Evolutionary conservation across 2,113 vertebrate genomes (phyloP).

Genomic region (Melanotaenia duboulayi): DNA sequence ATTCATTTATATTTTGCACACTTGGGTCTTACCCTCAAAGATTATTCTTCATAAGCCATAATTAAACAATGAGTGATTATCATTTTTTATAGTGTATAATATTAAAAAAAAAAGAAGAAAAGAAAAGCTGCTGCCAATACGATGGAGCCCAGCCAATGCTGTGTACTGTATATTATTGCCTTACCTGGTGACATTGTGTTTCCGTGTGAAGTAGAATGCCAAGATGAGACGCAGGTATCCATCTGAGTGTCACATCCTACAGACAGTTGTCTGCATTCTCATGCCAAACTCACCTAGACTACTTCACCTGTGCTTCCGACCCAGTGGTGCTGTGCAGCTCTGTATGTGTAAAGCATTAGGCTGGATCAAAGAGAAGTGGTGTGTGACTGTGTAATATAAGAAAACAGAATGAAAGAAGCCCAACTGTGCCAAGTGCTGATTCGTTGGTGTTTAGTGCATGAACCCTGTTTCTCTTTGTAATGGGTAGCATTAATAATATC

Average conservation of each 20-base stretch:
- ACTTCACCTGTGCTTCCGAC: constrained; percentile 80
- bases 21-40: constrained; percentile 42
- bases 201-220: constrained; percentile 75
- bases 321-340: constrained; percentile 64
- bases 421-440: constrained; percentile 45
- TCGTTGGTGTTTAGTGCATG: constrained; percentile 36
- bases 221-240: constrained; percentile 71
- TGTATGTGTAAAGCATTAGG: constrained; percentile 54
- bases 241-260: constrained; percentile 65
- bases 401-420: constrained; percentile 26
- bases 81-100: constrained; percentile 27
- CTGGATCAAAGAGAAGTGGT: constrained; percentile 72
- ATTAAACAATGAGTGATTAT: constrained; percentile 63
- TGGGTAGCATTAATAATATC: neutral
- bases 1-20: constrained; percentile 54
- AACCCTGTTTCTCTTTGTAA: constrained; percentile 17
- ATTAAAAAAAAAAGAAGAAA: constrained; percentile 42
- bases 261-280: constrained; percentile 66
- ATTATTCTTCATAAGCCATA: constrained; percentile 46
- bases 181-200: constrained; percentile 68
- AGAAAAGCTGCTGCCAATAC: constrained; percentile 42
- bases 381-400: constrained; percentile 34
- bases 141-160: constrained; percentile 69
- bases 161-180: constrained; percentile 54
- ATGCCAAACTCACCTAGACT: constrained; percentile 81